Conservation (phyloP, 2,888 invertebrate genomes). For the Apoderus coryli region DNA sequence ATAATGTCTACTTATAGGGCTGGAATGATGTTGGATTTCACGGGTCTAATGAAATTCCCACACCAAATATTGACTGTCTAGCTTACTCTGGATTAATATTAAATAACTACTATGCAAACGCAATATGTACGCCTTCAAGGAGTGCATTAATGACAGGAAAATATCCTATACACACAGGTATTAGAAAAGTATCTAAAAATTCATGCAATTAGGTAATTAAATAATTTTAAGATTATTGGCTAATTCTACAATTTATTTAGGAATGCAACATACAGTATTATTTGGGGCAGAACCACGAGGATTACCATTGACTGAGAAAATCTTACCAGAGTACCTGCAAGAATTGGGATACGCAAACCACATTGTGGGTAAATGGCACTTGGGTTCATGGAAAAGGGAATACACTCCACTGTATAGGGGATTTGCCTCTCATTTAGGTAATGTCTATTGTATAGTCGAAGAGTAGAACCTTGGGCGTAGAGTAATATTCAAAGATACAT, state of each 20-base stretch:
- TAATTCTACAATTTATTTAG: conserved; percentile 5
- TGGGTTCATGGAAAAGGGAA: conserved; percentile 55
- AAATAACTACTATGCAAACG: conserved; percentile 79
- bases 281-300: conserved; percentile 38
- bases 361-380: conserved; percentile 83
- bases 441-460: too few relatives aligned
- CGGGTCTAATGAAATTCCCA: conserved; percentile 76
- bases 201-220: too few relatives aligned
- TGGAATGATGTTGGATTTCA: conserved; percentile 91
- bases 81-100: conserved; percentile 73
- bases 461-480: background rate
- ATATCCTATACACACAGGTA: conserved; percentile 79
- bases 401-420: conserved; percentile 50
- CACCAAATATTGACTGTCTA: conserved; percentile 81
- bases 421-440: conserved; percentile 56
- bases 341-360: conserved; percentile 69
- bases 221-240: background rate
- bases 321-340: conserved; percentile 69
- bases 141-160: conserved; percentile 84
- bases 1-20: conserved; percentile 60
- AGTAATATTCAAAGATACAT: background rate
- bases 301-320: conserved; percentile 61
- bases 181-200: too few relatives aligned
- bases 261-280: conserved; percentile 16
- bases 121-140: conserved; percentile 82